phyloP scores from a whole-genome alignment of 2,888 invertebrate species.

The Limnephilus marmoratus region DNA sequence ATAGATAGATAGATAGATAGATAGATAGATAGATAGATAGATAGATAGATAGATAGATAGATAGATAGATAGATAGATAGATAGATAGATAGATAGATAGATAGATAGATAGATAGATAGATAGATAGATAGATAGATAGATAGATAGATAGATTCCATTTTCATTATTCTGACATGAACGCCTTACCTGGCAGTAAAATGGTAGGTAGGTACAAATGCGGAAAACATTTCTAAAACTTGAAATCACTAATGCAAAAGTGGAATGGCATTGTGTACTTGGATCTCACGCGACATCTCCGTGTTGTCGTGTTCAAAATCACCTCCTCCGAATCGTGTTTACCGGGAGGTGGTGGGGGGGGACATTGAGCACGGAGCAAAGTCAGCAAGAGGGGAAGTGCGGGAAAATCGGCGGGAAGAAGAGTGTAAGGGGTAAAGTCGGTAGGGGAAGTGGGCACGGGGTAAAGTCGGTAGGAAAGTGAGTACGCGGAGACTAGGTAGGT shows the following conservation, averaged over 20 bases:
- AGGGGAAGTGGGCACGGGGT: background rate
- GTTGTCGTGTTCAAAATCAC: conserved; percentile 33
- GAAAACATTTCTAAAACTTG: background rate
- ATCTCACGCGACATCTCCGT: conserved; percentile 15
- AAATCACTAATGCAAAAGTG: background rate
- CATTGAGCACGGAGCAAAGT: background rate
- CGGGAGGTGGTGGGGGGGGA: background rate
- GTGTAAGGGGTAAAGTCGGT: background rate
- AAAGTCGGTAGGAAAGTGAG: background rate
- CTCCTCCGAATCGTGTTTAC: conserved; percentile 14
- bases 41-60: too few relatives aligned
- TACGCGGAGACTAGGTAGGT: background rate
- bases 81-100: too few relatives aligned
- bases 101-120: too few relatives aligned
- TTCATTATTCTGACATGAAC: background rate
- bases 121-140: too few relatives aligned
- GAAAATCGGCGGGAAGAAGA: background rate
- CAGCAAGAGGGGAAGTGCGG: background rate
- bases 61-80: too few relatives aligned
- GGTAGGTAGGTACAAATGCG: background rate
- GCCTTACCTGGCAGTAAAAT: background rate
- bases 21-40: too few relatives aligned
- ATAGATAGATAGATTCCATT: too few relatives aligned
- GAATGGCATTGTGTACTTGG: conserved; percentile 16
- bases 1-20: too few relatives aligned